Conservation (phyloP, 2,888 invertebrate species). For the Tricholauxania praeusta region DNA sequence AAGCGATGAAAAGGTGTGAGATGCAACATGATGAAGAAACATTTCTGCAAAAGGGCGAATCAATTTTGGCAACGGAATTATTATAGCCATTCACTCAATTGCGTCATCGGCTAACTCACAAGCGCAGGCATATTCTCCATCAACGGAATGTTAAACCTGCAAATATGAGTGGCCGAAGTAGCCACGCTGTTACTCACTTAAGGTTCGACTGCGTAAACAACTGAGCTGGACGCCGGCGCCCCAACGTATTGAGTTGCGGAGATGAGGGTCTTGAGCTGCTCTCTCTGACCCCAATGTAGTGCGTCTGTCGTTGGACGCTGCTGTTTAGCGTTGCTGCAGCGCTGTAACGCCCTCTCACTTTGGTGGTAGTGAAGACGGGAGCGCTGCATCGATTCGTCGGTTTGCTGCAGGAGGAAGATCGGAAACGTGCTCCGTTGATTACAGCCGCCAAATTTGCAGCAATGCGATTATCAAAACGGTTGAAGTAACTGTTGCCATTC, state of each 20-base stretch:
- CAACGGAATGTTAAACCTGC: too few relatives aligned
- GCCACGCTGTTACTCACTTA: conserved; percentile 59
- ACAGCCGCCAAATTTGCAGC: conserved; percentile 61
- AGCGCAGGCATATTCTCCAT: too few relatives aligned
- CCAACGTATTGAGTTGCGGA: conserved; percentile 34
- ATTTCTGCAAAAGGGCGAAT: too few relatives aligned
- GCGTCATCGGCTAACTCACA: too few relatives aligned
- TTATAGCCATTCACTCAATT: too few relatives aligned
- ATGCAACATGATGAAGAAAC: too few relatives aligned
- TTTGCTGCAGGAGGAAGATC: conserved; percentile 58
- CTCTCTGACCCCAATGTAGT: neutral
- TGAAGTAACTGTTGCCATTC: conserved; percentile 59
- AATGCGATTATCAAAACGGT: conserved; percentile 62
- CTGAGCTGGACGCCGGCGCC: conserved; percentile 58
- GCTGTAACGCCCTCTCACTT: neutral
- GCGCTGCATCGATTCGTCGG: conserved; percentile 32
- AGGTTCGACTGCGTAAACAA: conserved; percentile 63
- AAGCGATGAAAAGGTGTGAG: too few relatives aligned
- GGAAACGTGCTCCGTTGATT: conserved; percentile 57
- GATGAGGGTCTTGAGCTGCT: conserved; percentile 25
- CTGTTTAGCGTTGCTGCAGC: neutral
- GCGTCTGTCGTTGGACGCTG: conserved; percentile 28
- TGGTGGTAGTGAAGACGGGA: too few relatives aligned
- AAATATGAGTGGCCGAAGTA: too few relatives aligned
- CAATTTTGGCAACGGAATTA: too few relatives aligned